A percentile compares a stretch with the other conserved stretches of the same genome.
Evolutionary conservation across 2,888 invertebrate genomes (phyloP).

Genomic region (Aphodius granarius): DNA sequence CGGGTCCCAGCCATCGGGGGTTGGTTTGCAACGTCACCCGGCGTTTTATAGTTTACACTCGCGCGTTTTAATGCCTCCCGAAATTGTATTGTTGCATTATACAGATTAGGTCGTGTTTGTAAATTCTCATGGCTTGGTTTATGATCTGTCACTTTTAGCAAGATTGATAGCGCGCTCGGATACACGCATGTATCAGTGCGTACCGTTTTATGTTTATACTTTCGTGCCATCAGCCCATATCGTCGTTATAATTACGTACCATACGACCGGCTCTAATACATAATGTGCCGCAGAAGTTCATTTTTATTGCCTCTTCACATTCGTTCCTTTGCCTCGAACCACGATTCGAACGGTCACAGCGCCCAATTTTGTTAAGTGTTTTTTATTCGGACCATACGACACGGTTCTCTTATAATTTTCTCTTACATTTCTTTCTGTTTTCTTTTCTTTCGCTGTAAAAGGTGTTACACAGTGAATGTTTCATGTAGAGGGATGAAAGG

Average conservation of each 20-base stretch:
- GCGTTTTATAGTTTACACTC: conserved; percentile 46
- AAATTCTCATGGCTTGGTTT: conserved; percentile 47
- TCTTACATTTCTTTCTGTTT: no score
- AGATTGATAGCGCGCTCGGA: conserved; percentile 37
- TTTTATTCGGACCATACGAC: not conserved
- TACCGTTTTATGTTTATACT: not conserved
- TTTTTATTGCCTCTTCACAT: not conserved
- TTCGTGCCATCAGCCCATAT: not conserved
- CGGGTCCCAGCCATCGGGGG: conserved; percentile 36
- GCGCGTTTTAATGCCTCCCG: conserved; percentile 42
- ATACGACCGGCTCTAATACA: not conserved
- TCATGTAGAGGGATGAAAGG: not conserved
- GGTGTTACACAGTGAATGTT: not conserved
- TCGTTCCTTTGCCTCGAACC: not conserved
- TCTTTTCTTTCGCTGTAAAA: not conserved
- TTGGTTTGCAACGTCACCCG: conserved; percentile 36
- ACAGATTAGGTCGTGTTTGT: conserved; percentile 47
- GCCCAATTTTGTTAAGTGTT: not conserved
- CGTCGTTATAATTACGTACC: not conserved
- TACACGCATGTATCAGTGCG: not conserved
- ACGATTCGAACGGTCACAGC: not conserved
- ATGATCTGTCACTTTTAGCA: conserved; percentile 49
- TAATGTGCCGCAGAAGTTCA: not conserved
- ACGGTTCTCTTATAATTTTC: no score
- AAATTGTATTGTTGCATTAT: conserved; percentile 48